A percentile compares a stretch with the other conserved stretches of the same genome.
phyloP scores from a whole-genome alignment of 1,140 invertebrate genomes.

The Lerema accius region DNA sequence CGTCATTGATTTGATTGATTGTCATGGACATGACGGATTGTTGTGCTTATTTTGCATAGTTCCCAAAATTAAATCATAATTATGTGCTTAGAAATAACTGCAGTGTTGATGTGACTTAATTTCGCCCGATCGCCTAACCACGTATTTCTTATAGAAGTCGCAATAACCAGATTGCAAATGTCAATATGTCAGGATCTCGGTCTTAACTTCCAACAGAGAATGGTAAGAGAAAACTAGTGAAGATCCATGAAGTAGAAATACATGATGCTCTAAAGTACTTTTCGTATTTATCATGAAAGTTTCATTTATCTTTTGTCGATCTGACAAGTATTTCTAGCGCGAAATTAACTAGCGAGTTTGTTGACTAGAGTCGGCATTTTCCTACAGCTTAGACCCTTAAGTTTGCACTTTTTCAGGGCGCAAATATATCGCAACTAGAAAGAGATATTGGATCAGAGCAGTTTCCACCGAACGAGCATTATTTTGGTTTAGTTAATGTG shows the following conservation, averaged over 20 bases:
- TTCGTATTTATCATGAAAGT: slow-evolving; percentile 1
- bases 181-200: slow-evolving; percentile 83
- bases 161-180: slow-evolving; percentile 79
- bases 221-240: slow-evolving; percentile 59
- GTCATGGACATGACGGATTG: slow-evolving; percentile 60
- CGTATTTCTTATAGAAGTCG: slow-evolving; percentile 61
- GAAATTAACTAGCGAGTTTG: not conserved
- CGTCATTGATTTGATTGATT: slow-evolving; percentile 50
- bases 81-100: slow-evolving; percentile 61
- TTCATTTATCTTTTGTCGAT: slow-evolving; percentile 27
- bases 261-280: not conserved
- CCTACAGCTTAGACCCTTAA: slow-evolving; percentile 11
- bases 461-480: slow-evolving; percentile 98
- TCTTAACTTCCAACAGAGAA: slow-evolving; percentile 83
- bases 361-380: slow-evolving; percentile 39
- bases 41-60: slow-evolving; percentile 67
- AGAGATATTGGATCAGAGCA: slow-evolving; percentile 98
- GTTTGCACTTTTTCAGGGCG: slow-evolving; percentile 89
- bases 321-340: slow-evolving; percentile 2
- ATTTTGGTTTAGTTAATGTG: slow-evolving; percentile 99
- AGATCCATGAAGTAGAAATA: not conserved
- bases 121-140: slow-evolving; percentile 43
- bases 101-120: slow-evolving; percentile 48
- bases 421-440: slow-evolving; percentile 98
- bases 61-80: slow-evolving; percentile 59